Base-by-base conservation (phyloP, 2,888 invertebrate species). In the Synergus itoensis region DNA sequence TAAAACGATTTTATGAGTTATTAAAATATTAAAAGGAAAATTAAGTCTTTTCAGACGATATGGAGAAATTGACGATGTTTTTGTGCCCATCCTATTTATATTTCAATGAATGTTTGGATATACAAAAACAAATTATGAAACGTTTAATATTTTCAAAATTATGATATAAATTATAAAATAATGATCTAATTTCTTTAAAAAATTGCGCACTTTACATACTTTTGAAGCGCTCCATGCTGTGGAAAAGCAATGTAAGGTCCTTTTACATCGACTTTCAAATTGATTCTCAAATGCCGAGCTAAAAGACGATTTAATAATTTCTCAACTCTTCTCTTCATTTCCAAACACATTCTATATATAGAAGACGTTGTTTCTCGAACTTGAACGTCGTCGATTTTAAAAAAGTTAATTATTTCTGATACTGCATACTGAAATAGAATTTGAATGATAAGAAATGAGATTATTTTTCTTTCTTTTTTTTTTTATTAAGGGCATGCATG, bases 211-310 rank as follows among this genome's bases (percentile, higher is more conserved):
- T 77, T 40, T 84, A 91, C 92, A 90, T 91, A 96, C 96, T 95
- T 95, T 86, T 94, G 93, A 79, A 94, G 92, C 60, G 95, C 95
- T 21, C 96, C 96, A 85, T 94, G 94, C 88, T 97, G 96, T 0
- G 97, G 96, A 79, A 97, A 92, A 7, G 97, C 94, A 12, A 97
- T 89, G 87, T 96, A 96, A 0, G 97, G 97, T 9, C 96, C 95
- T 89, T 95, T 96, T 76, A 97, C 92, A 86, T 97, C 96, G 80
- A 97, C 93, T 86, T 95, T 95, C n/a, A 97, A 90, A 84, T 95
- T 94, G 86, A 96, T 93, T 83, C 95, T 94, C 92, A 94, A 94
- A 83, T 93, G 93, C 86, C 94, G 92, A 36, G 93, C 92, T 85
- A 93, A 93, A 78, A 93, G 94, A 81, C 94, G 94, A 73, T 93